A percentile compares a stretch with the other conserved stretches of the same genome.
Conservation (phyloP, 2,113 vertebrate genomes). For the Pseudorectes ferrugineus region DNA sequence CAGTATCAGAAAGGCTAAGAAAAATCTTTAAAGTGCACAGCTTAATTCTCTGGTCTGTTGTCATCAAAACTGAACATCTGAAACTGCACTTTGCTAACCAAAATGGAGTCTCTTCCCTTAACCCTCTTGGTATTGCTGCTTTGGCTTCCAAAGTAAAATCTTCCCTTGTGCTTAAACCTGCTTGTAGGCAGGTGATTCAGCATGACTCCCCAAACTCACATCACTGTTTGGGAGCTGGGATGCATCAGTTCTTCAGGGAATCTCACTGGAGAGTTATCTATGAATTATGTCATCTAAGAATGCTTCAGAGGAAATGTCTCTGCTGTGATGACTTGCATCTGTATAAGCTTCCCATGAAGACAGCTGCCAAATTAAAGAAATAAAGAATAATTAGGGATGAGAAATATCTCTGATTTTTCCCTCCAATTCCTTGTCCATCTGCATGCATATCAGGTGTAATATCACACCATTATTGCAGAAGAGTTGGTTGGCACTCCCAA, state of each 20-base stretch:
- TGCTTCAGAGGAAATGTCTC: not conserved
- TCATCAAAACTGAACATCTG: conserved; percentile 24
- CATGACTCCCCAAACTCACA: not conserved
- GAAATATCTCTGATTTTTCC: not conserved
- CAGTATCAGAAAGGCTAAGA: conserved; percentile 29
- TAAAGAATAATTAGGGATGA: not conserved
- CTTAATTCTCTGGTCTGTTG: conserved; percentile 26
- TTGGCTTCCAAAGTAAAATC: not conserved
- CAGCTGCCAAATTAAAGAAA: not conserved
- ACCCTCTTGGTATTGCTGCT: not conserved
- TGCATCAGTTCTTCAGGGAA: not conserved
- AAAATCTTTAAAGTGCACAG: conserved; percentile 47
- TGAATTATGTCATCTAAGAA: not conserved
- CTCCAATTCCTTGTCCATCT: not conserved
- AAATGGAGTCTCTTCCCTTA: not conserved
- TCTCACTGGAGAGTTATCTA: not conserved
- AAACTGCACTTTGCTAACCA: not conserved
- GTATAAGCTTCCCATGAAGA: not conserved
- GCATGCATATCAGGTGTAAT: not conserved
- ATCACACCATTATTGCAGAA: not conserved
- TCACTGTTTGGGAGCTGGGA: not conserved
- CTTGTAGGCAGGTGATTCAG: not conserved
- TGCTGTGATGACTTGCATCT: not conserved
- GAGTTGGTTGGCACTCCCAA: not conserved
- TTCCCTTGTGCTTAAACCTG: not conserved